Base-by-base conservation (phyloP, 2,888 invertebrate species). In the Alitta virens region DNA sequence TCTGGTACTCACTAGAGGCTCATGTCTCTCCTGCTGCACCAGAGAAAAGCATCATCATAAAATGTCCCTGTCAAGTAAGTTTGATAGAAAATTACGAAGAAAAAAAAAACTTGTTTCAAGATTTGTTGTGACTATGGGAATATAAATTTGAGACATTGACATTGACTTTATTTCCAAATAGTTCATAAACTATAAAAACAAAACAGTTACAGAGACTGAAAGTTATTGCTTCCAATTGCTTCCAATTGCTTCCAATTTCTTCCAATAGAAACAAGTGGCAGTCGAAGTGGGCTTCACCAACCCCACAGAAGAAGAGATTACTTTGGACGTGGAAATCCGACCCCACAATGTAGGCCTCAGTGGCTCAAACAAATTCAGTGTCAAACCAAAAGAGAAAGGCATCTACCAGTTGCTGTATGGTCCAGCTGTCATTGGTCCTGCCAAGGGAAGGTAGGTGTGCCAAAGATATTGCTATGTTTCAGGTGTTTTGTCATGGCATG, bases 1-100 rank as follows among this genome's bases (percentile, higher is more conserved):
- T 82, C 40, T 82, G 82, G 82, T 82, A 78, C 69, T 72, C 77
- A 0, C 46, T 82, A 26, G 78, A 79, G 58, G 65, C 81, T 50
- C 72, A 74, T 38, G 78, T 80, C n/a, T 71, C 72, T 50, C 77
- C 81, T 23, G 71, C 75, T 1, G 71, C 76, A n/a, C 77, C 81
- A 18, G 78, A 79, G 68, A 66, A 70, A 38, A 69, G 70, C n/a
- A 68, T 82, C 23, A 71, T 74, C 42, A 72, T 82, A 16, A 68
- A 70, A 16, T 81, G 80, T 69, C 69, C 74, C 25, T 81, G 81
- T 65, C 79, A 79, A 72, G 80, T 80, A 72, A 56, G 70, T 49
- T n/a, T n/a, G n/a, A n/a, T n/a, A n/a, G n/a, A n/a, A n/a, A n/a
- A n/a, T n/a, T n/a, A n/a, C n/a, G n/a, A n/a, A n/a, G n/a, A n/a